phyloP scores from a whole-genome alignment of 2,888 invertebrate species.

The Actias luna region DNA sequence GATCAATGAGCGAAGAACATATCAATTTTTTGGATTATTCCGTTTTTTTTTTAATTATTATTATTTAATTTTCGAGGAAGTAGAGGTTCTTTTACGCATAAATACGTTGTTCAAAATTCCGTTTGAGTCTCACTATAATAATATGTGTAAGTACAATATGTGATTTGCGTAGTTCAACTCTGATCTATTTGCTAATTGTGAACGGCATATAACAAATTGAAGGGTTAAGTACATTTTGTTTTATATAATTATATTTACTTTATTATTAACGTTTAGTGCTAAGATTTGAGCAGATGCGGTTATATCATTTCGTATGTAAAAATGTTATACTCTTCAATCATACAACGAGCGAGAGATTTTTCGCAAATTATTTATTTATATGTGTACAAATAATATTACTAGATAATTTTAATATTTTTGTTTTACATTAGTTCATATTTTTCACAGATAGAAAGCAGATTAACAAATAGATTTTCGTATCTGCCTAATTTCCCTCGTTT shows the following conservation, averaged over 20 bases:
- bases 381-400: too few relatives aligned
- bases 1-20: constrained; percentile 65
- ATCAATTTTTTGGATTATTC: constrained; percentile 53
- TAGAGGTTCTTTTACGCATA: constrained; percentile 77
- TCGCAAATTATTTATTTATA: neutral
- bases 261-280: neutral
- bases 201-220: constrained; percentile 47
- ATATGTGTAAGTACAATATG: constrained; percentile 17
- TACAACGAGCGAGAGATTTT: too few relatives aligned
- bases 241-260: neutral
- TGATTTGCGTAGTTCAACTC: constrained; percentile 52
- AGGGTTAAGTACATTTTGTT: constrained; percentile 20
- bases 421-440: too few relatives aligned
- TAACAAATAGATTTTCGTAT: too few relatives aligned
- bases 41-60: constrained; percentile 48
- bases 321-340: neutral
- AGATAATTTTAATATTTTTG: too few relatives aligned
- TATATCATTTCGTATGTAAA: neutral
- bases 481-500: too few relatives aligned
- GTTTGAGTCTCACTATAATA: constrained; percentile 38
- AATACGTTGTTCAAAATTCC: constrained; percentile 74
- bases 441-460: too few relatives aligned
- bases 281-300: neutral
- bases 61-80: constrained; percentile 39
- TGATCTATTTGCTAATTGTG: constrained; percentile 24